Conservation (phyloP, 1,140 invertebrate genomes). For the Zaprionus davidi region DNA sequence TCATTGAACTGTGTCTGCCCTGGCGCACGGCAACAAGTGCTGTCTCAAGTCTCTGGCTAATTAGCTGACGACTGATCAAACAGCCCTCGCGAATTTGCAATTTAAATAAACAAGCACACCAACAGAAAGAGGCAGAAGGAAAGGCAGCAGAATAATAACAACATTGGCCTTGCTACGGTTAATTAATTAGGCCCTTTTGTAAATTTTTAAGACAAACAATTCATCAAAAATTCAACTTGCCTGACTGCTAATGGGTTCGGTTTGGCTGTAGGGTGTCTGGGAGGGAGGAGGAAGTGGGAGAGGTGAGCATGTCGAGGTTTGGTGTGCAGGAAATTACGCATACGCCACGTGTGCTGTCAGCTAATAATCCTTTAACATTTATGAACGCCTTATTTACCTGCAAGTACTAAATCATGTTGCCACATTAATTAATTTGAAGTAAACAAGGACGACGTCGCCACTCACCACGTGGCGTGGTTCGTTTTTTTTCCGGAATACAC, state of each 20-base stretch:
- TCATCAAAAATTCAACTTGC: constrained; percentile 75
- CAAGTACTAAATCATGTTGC: constrained; percentile 83
- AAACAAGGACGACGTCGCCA: constrained; percentile 54
- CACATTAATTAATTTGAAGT: constrained; percentile 81
- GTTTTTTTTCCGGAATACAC: constrained; percentile 5
- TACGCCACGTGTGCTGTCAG: constrained; percentile 79
- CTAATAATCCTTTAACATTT: constrained; percentile 83
- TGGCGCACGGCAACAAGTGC: constrained; percentile 36
- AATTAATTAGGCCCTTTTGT: constrained; percentile 77
- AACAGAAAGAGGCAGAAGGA: constrained; percentile 23
- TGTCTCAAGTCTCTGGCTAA: constrained; percentile 60
- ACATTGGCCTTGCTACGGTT: constrained; percentile 54
- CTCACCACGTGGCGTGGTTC: constrained; percentile 23
- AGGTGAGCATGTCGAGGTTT: neutral
- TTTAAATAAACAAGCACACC: constrained; percentile 52
- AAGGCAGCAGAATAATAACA: constrained; percentile 9
- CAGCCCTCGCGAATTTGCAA: constrained; percentile 48
- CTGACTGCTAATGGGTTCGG: constrained; percentile 45
- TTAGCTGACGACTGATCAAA: constrained; percentile 71
- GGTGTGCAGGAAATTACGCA: constrained; percentile 61
- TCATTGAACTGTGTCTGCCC: constrained; percentile 44
- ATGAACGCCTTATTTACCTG: constrained; percentile 81
- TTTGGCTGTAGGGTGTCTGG: neutral
- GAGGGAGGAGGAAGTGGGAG: too few species aligned
- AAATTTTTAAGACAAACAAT: constrained; percentile 81